These are phyloP conservation scores for Rhyacophila brunnea DNA, from an alignment of 1,140 invertebrate species.

Conservation along the genomic window DNA sequence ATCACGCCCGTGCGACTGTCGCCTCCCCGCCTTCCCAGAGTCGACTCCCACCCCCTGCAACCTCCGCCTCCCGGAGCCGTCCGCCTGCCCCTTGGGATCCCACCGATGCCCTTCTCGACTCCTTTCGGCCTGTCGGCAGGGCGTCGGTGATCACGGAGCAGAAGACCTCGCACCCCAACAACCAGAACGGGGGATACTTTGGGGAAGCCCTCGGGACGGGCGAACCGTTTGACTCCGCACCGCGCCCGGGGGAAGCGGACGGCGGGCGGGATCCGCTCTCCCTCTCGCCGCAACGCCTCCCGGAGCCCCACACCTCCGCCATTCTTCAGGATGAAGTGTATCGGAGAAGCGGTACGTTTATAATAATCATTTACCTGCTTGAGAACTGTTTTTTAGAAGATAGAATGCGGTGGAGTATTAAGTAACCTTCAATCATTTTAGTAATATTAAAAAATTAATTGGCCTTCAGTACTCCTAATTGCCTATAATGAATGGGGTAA, in stretches of 20 bases:
- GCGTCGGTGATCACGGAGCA: conserved; percentile 57
- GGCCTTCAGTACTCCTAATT: too few relatives aligned
- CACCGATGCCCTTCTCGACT: conserved; percentile 49
- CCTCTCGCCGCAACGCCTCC: conserved; percentile 52
- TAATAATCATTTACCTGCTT: conserved; percentile 7
- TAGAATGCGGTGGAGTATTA: too few relatives aligned
- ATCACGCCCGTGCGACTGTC: conserved; percentile 45
- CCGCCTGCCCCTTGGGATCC: conserved; percentile 55
- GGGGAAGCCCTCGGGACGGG: conserved; percentile 46
- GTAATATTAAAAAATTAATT: too few relatives aligned
- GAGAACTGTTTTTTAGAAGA: conserved; percentile 1
- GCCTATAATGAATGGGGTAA: too few relatives aligned
- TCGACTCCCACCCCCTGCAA: conserved; percentile 46
- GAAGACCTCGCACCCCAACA: conserved; percentile 48
- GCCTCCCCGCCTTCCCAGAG: conserved; percentile 52
- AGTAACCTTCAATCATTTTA: too few relatives aligned
- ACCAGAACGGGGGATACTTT: conserved; percentile 56
- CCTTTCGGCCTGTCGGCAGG: conserved; percentile 43
- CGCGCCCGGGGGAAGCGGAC: too few relatives aligned
- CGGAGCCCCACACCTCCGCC: conserved; percentile 51
- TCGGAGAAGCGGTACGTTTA: conserved; percentile 21
- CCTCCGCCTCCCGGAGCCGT: conserved; percentile 57
- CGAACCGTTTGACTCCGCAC: conserved; percentile 38
- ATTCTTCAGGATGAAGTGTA: conserved; percentile 23
- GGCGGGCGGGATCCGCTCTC: conserved; percentile 55